phyloP scores from a whole-genome alignment of 2,113 vertebrate species.

The Lichenostomus cassidix region DNA sequence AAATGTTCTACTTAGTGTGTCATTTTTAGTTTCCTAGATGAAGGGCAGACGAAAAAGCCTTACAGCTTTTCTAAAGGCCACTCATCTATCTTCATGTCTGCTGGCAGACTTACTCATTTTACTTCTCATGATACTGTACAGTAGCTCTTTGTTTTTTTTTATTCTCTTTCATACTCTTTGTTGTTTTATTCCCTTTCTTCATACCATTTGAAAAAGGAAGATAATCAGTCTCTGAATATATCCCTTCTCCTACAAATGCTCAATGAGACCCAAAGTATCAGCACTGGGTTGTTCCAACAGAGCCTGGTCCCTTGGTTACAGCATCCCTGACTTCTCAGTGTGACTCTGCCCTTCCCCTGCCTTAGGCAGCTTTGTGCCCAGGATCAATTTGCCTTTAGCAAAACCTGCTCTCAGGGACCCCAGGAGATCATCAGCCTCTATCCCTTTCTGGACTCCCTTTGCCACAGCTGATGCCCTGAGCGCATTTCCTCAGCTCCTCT shows the following conservation, averaged over 20 bases:
- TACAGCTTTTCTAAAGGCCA: conserved; percentile 33
- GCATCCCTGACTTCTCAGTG: neutral
- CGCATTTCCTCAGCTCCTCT: neutral
- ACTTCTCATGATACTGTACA: conserved; percentile 16
- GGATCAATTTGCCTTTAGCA: neutral
- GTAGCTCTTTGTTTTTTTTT: conserved; percentile 30
- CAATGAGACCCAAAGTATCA: neutral
- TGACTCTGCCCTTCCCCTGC: neutral
- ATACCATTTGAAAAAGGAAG: conserved; percentile 7
- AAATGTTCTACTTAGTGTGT: neutral
- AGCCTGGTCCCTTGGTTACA: neutral
- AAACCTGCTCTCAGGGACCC: neutral
- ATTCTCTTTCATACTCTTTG: conserved; percentile 19
- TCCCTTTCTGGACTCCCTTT: neutral
- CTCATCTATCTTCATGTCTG: neutral
- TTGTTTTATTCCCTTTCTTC: conserved; percentile 26
- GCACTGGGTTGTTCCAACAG: neutral
- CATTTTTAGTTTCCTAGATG: neutral
- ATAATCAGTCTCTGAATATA: neutral
- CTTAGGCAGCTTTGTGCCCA: neutral
- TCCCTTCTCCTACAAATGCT: neutral
- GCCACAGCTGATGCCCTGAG: neutral
- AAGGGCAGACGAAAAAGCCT: neutral
- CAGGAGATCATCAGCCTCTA: neutral
- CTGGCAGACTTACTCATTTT: neutral